Evolutionary conservation across 2,113 vertebrate genomes (phyloP), one percentile per base, ranked within the genome.

Genomic region (Chaetura pelagica): DNA sequence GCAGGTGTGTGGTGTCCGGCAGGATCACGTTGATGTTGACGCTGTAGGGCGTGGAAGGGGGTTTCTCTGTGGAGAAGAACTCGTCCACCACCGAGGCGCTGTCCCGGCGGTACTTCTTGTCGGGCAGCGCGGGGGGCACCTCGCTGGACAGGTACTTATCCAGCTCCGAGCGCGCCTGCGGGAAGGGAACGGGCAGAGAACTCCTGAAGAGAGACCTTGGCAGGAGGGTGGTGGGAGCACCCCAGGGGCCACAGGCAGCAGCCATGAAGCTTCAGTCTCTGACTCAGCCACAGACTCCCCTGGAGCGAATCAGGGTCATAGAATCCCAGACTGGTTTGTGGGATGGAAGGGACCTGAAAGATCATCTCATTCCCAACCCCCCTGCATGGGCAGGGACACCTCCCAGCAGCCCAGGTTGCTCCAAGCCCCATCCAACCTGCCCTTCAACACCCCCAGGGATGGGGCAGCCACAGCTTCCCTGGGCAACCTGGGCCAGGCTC

Each of bases 21-120:
- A 99, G 98, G 89, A 99, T 99, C 48, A 99, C 85, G 8, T 99
- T 99, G 97, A 99, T 99, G 98, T 99, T 99, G n/a, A 99, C 97
- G 40, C 99, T 99, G 98, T 99, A 99, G 0, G 99, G 99, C 0
- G 98, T 12, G 0, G 96, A 92, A 17, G 26, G n/a, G 1, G 98
- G 96, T 78, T 99, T 99, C 80, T 99, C 99, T 1, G 98, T 97
- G 5, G 99, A 98, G 95, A 99, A 99, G 95, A 98, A 99, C 95
- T 99, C 99, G 1, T 99, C 99, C 52, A 99, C 99, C 74, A 99
- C 98, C 0, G 99, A 99, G 64, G 99, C 99, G 3, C 99, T 99
- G 67, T 99, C 99, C 27, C 99, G 97, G 5, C 98, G 96, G 96
- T 99, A 99, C 87, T 99, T 99, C 97, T 97, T 99, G 96, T 99